Conservation (phyloP, 64 coral and sea anemone genomes). For the Stichodactyla mertensii region DNA sequence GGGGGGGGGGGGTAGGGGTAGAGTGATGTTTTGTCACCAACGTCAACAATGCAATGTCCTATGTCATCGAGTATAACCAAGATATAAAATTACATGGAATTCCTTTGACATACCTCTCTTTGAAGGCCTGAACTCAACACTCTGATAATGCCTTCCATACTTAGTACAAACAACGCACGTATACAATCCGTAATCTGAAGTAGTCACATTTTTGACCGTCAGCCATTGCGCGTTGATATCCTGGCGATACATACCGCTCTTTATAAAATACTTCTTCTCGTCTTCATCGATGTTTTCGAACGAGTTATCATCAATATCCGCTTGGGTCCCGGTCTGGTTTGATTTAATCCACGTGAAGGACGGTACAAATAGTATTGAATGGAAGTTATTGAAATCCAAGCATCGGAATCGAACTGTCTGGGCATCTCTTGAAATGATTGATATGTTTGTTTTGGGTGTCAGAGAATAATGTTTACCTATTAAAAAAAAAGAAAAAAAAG, state of each 20-base stretch:
- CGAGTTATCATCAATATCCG: conserved; percentile 35
- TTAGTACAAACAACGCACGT: conserved; percentile 51
- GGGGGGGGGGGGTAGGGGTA: no score
- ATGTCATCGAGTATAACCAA: no score
- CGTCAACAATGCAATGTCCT: no score
- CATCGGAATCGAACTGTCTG: background rate
- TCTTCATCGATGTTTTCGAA: conserved; percentile 20
- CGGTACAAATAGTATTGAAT: background rate
- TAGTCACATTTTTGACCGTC: conserved; percentile 29
- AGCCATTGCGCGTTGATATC: conserved; percentile 22
- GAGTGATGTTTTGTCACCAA: no score
- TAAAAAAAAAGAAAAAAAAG: background rate
- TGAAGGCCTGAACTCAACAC: background rate
- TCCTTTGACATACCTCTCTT: background rate
- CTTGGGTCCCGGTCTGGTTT: background rate
- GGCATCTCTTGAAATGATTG: background rate
- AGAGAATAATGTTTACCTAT: background rate
- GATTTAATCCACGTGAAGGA: conserved; percentile 51
- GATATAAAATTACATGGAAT: no score
- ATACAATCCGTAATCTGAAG: conserved; percentile 26
- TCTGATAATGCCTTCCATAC: conserved; percentile 44
- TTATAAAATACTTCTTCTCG: conserved; percentile 28
- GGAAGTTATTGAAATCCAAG: background rate
- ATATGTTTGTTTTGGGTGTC: background rate
- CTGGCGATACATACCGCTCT: background rate